Percentiles rank a stretch among this genome's conserved stretches.
phyloP scores from a whole-genome alignment of 2,888 invertebrate species.

The Pristionchus fissidentatus region DNA sequence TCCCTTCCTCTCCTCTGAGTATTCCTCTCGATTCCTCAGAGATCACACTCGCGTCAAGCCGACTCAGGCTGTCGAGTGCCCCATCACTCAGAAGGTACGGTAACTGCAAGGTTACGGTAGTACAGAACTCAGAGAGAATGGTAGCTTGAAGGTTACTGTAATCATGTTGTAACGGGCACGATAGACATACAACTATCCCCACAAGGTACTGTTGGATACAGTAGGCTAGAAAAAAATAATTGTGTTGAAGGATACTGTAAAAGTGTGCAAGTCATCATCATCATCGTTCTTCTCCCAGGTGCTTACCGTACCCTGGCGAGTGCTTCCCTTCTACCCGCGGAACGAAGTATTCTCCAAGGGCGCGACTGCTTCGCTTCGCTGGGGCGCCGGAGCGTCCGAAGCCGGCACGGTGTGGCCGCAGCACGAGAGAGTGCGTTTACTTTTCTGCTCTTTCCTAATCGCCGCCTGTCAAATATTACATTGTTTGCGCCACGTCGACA shows the following conservation, averaged over 20 bases:
- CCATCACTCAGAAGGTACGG: constrained; percentile 52
- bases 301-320: constrained; percentile 54
- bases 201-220: not conserved
- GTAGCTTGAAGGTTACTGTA: not conserved
- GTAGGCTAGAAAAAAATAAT: not conserved
- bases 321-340: constrained; percentile 49
- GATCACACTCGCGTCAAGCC: constrained; percentile 57
- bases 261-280: not conserved
- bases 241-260: not conserved
- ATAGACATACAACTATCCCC: too few species aligned
- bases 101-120: not conserved
- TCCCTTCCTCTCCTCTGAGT: constrained; percentile 59
- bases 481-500: not conserved
- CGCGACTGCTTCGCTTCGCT: constrained; percentile 56
- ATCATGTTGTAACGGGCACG: not conserved
- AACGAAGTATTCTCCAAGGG: constrained; percentile 49
- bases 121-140: too few species aligned
- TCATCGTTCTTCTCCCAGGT: constrained; percentile 46
- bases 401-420: constrained; percentile 68
- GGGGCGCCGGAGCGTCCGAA: constrained; percentile 58
- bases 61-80: constrained; percentile 40
- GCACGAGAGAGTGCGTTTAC: constrained; percentile 51
- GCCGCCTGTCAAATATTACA: not conserved
- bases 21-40: constrained; percentile 65
- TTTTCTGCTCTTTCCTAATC: not conserved